phyloP scores from a whole-genome alignment of 2,797 vertebrate species.

The Halcyon leucocephala region DNA sequence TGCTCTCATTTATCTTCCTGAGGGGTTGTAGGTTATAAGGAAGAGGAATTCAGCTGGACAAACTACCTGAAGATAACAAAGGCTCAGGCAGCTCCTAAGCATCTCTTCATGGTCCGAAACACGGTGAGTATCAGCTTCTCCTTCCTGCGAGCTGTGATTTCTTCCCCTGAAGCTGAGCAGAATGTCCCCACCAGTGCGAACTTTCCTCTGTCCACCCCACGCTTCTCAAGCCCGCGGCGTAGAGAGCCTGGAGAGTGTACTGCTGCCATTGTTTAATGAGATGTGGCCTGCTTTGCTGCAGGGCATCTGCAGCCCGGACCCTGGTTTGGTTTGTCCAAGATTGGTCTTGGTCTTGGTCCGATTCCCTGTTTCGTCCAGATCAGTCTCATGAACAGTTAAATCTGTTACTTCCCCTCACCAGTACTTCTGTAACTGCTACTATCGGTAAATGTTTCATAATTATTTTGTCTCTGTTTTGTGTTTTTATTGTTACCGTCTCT shows the following conservation, averaged over 20 bases:
- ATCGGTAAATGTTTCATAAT: background rate
- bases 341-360: background rate
- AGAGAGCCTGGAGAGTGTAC: background rate
- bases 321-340: background rate
- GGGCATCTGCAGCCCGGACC: background rate
- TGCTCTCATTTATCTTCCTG: conserved; percentile 47
- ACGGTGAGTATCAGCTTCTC: conserved; percentile 82
- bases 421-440: background rate
- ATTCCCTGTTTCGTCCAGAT: background rate
- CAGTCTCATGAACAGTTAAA: background rate
- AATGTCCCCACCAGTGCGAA: background rate
- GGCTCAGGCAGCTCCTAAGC: conserved; percentile 93
- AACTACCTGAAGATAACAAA: conserved; percentile 94
- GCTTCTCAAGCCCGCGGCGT: background rate
- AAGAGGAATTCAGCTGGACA: conserved; percentile 97
- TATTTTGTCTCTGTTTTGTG: background rate
- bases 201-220: background rate
- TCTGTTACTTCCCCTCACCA: background rate
- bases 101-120: conserved; percentile 89
- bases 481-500: background rate
- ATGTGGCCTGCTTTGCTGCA: background rate
- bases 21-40: conserved; percentile 91
- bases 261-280: background rate
- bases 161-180: background rate
- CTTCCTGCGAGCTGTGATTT: background rate